These are phyloP conservation scores for Enteromius anoplus DNA, from an alignment of 2,797 vertebrate genomes.

Conservation along the genomic window DNA sequence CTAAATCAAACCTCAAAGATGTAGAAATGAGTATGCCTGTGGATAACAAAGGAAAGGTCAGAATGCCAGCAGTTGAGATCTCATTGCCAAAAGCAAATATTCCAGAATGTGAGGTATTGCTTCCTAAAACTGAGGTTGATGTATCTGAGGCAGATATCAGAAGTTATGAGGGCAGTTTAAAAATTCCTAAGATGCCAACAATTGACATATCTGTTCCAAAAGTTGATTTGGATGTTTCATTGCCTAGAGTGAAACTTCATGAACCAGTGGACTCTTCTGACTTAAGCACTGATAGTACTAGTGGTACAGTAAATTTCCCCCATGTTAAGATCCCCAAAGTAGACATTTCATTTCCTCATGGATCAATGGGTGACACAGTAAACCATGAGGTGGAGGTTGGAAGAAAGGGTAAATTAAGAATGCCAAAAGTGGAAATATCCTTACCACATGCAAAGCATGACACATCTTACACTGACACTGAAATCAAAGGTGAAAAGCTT, in stretches of 20 bases:
- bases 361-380: constrained; percentile 52
- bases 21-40: constrained; percentile 59
- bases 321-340: constrained; percentile 67
- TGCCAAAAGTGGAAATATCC: constrained; percentile 65
- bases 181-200: constrained; percentile 76
- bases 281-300: constrained; percentile 54
- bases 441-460: constrained; percentile 59
- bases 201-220: constrained; percentile 76
- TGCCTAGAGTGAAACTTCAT: constrained; percentile 68
- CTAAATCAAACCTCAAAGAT: constrained; percentile 67
- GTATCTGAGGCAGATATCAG: constrained; percentile 76
- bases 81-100: constrained; percentile 73
- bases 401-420: constrained; percentile 55
- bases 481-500: constrained; percentile 61
- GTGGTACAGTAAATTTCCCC: constrained; percentile 51
- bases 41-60: constrained; percentile 68
- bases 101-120: constrained; percentile 71
- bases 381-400: constrained; percentile 40
- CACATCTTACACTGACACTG: constrained; percentile 57
- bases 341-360: constrained; percentile 66
- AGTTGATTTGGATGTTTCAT: constrained; percentile 72
- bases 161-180: constrained; percentile 76
- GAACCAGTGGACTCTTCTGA: constrained; percentile 22
- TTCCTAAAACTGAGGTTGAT: constrained; percentile 76
- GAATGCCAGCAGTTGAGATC: constrained; percentile 77